Conservation (phyloP, 2,888 invertebrate species). For the Labia minor region DNA sequence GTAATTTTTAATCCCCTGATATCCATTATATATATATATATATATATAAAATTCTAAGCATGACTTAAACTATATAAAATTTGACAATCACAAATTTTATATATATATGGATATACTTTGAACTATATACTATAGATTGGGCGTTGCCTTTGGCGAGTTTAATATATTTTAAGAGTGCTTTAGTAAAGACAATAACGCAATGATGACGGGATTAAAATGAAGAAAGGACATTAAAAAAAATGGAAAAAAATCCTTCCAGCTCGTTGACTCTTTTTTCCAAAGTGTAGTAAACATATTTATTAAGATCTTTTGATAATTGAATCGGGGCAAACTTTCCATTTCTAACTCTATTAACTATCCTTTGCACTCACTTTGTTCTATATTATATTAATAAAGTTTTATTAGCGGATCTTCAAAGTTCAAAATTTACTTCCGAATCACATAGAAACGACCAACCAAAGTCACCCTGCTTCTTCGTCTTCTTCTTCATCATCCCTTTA, state of each 20-base stretch:
- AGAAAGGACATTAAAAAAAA: background rate
- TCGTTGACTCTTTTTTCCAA: background rate
- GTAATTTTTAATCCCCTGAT: too few species aligned
- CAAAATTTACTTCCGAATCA: slow-evolving; percentile 13
- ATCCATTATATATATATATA: too few species aligned
- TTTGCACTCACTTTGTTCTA: slow-evolving; percentile 13
- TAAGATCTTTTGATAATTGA: slow-evolving; percentile 13
- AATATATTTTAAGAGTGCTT: background rate
- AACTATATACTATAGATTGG: background rate
- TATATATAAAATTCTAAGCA: background rate
- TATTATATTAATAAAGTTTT: slow-evolving; percentile 13
- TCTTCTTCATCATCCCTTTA: too few species aligned
- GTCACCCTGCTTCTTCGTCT: background rate
- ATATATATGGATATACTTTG: too few species aligned
- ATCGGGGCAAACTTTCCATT: slow-evolving; percentile 5
- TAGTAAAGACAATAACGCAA: background rate
- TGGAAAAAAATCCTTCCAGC: too few species aligned
- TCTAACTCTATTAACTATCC: slow-evolving; percentile 13
- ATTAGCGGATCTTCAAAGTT: slow-evolving; percentile 7
- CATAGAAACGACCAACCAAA: background rate
- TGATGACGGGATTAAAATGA: background rate
- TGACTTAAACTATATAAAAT: background rate
- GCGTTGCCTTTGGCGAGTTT: background rate
- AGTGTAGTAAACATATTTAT: slow-evolving; percentile 8
- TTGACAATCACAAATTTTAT: background rate